A percentile compares a stretch with the other conserved stretches of the same genome.
Evolutionary conservation across 2,888 invertebrate genomes (phyloP).

Genomic region (Heliconius sara): DNA sequence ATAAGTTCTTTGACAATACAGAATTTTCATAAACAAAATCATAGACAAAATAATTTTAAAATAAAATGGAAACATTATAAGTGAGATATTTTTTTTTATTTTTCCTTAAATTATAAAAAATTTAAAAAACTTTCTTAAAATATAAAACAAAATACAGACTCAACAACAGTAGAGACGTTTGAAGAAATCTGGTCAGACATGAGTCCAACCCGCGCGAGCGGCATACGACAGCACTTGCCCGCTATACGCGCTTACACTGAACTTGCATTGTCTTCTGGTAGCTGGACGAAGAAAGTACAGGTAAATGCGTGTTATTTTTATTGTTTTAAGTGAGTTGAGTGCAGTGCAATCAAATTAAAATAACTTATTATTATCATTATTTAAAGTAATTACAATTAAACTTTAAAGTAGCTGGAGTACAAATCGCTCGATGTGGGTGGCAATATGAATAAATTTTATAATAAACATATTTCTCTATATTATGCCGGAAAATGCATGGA

Average conservation of each 20-base stretch:
- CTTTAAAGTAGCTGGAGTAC: too few species aligned
- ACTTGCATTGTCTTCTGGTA: slow-evolving; percentile 89
- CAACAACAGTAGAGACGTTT: slow-evolving; percentile 88
- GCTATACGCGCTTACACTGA: slow-evolving; percentile 89
- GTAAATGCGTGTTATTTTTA: slow-evolving; percentile 50
- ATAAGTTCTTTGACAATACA: too few species aligned
- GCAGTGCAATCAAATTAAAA: too few species aligned
- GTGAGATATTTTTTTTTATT: too few species aligned
- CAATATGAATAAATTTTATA: too few species aligned
- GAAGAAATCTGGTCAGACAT: slow-evolving; percentile 95
- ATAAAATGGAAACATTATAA: not conserved
- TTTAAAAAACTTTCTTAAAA: not conserved
- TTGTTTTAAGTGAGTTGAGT: too few species aligned
- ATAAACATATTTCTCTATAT: too few species aligned
- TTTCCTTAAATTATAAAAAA: too few species aligned
- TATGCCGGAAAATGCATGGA: too few species aligned
- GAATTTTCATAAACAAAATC: not conserved
- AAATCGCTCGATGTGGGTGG: too few species aligned
- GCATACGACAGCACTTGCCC: slow-evolving; percentile 89
- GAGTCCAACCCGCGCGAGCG: slow-evolving; percentile 93
- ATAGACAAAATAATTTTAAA: not conserved
- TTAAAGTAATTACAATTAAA: too few species aligned
- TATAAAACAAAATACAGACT: slow-evolving; percentile 55
- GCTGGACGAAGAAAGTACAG: slow-evolving; percentile 94
- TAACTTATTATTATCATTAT: too few species aligned